Conservation (phyloP, 2,888 invertebrate species). For the Coenonympha arcania region DNA sequence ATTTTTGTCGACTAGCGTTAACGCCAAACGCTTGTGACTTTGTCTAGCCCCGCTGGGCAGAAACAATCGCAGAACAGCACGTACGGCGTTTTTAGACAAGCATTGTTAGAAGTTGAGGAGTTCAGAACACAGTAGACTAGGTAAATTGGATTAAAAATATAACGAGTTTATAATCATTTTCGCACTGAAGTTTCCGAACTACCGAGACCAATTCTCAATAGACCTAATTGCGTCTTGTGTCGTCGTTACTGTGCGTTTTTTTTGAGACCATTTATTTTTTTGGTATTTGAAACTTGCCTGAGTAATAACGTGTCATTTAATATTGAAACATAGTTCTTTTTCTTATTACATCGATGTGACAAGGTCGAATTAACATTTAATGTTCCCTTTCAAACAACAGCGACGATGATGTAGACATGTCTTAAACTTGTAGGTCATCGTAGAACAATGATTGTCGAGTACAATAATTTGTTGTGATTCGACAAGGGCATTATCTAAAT, state of each 20-base stretch:
- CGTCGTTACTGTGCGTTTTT: too few species aligned
- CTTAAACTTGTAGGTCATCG: constrained; percentile 52
- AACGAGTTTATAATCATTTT: not conserved
- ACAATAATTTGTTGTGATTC: constrained; percentile 47
- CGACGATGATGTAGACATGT: constrained; percentile 47
- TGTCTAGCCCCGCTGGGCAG: too few species aligned
- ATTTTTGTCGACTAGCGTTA: too few species aligned
- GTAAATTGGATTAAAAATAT: not conserved
- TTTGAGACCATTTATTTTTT: too few species aligned
- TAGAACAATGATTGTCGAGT: constrained; percentile 53
- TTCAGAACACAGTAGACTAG: constrained; percentile 1
- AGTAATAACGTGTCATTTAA: constrained; percentile 12
- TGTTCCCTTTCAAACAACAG: constrained; percentile 46
- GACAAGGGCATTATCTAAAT: constrained; percentile 32
- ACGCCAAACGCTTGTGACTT: too few species aligned
- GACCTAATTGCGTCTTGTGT: too few species aligned
- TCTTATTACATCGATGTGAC: constrained; percentile 52
- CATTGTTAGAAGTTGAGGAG: constrained; percentile 7
- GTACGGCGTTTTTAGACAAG: constrained; percentile 39
- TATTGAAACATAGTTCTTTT: constrained; percentile 28
- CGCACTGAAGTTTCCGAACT: too few species aligned
- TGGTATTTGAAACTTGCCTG: too few species aligned
- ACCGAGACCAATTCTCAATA: too few species aligned
- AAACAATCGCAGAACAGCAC: constrained; percentile 34
- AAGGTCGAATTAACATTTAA: constrained; percentile 58